phyloP scores from a whole-genome alignment of 2,888 invertebrate species.

The Petrolisthes manimaculis region DNA sequence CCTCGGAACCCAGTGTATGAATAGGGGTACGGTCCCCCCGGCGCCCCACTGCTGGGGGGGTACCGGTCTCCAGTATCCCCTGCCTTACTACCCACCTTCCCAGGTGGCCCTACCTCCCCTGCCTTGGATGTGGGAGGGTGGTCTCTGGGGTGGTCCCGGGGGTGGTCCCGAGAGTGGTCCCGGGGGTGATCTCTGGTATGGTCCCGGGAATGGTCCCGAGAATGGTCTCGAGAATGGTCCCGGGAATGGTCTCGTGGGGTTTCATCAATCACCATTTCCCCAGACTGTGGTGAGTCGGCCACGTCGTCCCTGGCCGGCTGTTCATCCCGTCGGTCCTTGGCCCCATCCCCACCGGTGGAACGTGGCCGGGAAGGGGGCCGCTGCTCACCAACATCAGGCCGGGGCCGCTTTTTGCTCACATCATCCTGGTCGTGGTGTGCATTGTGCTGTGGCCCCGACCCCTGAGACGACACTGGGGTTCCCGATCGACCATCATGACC shows the following conservation, averaged over 20 bases:
- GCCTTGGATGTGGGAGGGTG: slow-evolving; percentile 50
- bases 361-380: slow-evolving; percentile 64
- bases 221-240: slow-evolving; percentile 10
- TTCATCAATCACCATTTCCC: slow-evolving; percentile 65
- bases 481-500: slow-evolving; percentile 34
- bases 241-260: slow-evolving; percentile 42
- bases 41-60: slow-evolving; percentile 23
- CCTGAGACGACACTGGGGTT: slow-evolving; percentile 39
- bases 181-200: slow-evolving; percentile 16
- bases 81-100: slow-evolving; percentile 34
- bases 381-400: slow-evolving; percentile 49
- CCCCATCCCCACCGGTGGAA: slow-evolving; percentile 51
- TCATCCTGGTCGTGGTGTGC: slow-evolving; percentile 58
- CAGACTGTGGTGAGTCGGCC: slow-evolving; percentile 64
- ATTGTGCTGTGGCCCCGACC: slow-evolving; percentile 41
- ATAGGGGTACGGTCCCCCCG: slow-evolving; percentile 48
- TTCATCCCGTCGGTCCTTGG: slow-evolving; percentile 45
- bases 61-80: slow-evolving; percentile 46
- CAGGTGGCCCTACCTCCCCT: slow-evolving; percentile 26
- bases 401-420: slow-evolving; percentile 49
- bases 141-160: background rate
- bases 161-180: slow-evolving; percentile 19
- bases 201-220: slow-evolving; percentile 14
- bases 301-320: slow-evolving; percentile 55
- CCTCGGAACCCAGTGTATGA: slow-evolving; percentile 46